phyloP scores from a whole-genome alignment of 2,797 vertebrate species.

The Betta splendens region DNA sequence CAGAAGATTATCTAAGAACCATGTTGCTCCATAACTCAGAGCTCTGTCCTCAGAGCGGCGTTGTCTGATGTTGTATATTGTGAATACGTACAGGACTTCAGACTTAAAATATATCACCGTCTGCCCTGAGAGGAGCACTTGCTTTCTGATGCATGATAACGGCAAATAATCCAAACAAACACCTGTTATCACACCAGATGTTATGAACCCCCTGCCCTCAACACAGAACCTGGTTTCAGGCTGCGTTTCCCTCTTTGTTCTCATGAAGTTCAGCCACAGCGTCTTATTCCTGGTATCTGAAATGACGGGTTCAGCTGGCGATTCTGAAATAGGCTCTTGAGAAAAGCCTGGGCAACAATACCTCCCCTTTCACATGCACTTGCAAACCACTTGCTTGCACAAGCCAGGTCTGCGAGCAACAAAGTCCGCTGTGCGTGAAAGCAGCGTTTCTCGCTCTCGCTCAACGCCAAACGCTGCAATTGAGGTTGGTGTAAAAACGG shows the following conservation, averaged over 20 bases:
- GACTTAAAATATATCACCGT: not conserved
- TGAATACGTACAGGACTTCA: not conserved
- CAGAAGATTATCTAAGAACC: not conserved
- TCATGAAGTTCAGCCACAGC: constrained; percentile 44
- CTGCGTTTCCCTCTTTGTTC: constrained; percentile 63
- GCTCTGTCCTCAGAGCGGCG: constrained; percentile 5
- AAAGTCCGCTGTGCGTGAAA: constrained; percentile 55
- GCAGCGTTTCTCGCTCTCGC: constrained; percentile 35
- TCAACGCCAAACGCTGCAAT: constrained; percentile 53
- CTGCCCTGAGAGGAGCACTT: not conserved
- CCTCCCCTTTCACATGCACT: constrained; percentile 60
- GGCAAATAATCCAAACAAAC: too few relatives aligned
- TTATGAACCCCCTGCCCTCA: constrained; percentile 13
- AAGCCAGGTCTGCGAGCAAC: constrained; percentile 52
- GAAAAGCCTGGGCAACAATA: constrained; percentile 71
- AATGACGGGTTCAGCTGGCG: constrained; percentile 74
- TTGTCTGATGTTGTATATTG: constrained; percentile 3
- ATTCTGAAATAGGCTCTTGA: constrained; percentile 70
- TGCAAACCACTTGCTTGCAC: constrained; percentile 71
- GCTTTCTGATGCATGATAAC: not conserved
- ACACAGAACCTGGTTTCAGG: constrained; percentile 31
- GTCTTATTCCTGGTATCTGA: constrained; percentile 68
- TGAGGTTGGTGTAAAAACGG: constrained; percentile 65
- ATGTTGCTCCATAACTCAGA: constrained; percentile 8
- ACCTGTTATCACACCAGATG: constrained; percentile 12